Conservation (phyloP, 2,888 invertebrate genomes). For the Cephus runcator region DNA sequence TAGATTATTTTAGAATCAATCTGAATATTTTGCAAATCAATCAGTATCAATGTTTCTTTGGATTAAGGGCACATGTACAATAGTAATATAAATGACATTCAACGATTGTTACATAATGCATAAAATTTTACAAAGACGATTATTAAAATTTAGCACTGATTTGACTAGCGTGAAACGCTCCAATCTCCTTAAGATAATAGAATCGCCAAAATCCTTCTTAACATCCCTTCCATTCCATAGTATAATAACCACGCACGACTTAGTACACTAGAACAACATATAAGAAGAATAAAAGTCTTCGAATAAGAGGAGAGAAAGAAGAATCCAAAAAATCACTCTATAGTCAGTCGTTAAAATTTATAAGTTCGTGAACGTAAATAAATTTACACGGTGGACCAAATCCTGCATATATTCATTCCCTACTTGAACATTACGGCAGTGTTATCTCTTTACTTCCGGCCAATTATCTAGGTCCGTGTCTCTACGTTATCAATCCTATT, state of each 20-base stretch:
- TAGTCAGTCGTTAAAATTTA: background rate
- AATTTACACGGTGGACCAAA: background rate
- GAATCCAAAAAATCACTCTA: background rate
- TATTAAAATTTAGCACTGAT: no score
- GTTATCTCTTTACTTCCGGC: background rate
- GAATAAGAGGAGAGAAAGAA: background rate
- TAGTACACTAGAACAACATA: background rate
- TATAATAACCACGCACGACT: background rate
- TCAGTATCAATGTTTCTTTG: no score
- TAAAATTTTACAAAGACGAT: no score
- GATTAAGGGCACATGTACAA: no score
- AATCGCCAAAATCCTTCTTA: background rate
- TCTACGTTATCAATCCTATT: background rate
- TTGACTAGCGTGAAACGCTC: no score
- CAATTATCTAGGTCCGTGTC: background rate
- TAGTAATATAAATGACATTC: no score
- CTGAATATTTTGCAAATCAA: no score
- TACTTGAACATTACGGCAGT: background rate
- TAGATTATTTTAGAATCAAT: no score
- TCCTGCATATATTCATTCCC: background rate
- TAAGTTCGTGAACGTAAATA: no score
- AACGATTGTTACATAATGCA: no score
- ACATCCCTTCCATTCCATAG: background rate
- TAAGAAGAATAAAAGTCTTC: background rate
- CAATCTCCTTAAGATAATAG: background rate